Conservation (phyloP, 92 coral and sea anemone species). For the Virgularia gustaviana region DNA sequence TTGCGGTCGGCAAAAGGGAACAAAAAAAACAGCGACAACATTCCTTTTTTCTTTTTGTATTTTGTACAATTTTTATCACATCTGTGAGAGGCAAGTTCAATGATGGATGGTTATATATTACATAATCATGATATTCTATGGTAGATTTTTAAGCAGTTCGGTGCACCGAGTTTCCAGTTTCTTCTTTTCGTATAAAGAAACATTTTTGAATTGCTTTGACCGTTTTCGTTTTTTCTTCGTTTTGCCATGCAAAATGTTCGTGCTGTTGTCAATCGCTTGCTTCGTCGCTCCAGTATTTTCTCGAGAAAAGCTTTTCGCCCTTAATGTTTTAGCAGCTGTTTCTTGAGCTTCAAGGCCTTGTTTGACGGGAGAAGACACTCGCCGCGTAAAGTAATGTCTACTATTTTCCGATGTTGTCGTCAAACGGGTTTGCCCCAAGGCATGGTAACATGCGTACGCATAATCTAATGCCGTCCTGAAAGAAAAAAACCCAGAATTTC, state of each 20-base stretch:
- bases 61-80: not conserved
- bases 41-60: no score
- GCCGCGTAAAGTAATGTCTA: not conserved
- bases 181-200: conserved; percentile 13
- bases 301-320: not conserved
- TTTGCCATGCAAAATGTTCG: not conserved
- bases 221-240: conserved; percentile 37
- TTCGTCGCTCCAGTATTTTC: not conserved
- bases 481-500: no score
- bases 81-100: no score
- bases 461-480: conserved; percentile 58
- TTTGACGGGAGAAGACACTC: conserved; percentile 39
- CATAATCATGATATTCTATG: no score
- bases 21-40: no score
- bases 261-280: not conserved
- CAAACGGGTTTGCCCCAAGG: conserved; percentile 16
- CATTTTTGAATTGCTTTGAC: conserved; percentile 45
- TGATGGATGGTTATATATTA: no score
- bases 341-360: conserved; percentile 44
- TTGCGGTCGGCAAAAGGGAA: no score
- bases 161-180: conserved; percentile 33
- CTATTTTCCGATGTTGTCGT: not conserved
- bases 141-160: not conserved
- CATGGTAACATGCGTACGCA: conserved; percentile 60
- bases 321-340: not conserved